Conservation (phyloP, 2,113 vertebrate genomes). For the Xiphophorus couchianus region DNA sequence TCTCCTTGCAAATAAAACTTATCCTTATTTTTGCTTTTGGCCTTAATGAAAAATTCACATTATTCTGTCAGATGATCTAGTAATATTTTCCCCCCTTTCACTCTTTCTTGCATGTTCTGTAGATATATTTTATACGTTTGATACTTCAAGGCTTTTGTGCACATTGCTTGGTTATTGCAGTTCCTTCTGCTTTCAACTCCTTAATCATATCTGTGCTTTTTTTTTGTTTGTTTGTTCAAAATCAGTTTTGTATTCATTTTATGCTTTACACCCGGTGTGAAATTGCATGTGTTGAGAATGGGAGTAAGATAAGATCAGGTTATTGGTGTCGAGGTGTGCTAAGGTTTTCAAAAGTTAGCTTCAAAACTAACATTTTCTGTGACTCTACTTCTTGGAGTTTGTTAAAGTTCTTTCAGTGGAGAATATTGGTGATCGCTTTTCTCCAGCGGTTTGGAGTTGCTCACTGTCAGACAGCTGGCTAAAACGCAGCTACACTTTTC, state of each 20-base stretch:
- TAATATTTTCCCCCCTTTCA: neutral
- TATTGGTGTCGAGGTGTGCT: neutral
- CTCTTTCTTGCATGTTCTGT: constrained; percentile 2
- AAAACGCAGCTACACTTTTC: neutral
- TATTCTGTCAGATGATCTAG: neutral
- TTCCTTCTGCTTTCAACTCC: neutral
- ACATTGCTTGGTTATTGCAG: neutral
- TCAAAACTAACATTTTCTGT: no score
- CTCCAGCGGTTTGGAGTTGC: no score
- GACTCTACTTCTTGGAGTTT: no score
- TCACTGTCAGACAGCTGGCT: neutral
- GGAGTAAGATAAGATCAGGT: neutral
- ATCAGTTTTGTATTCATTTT: no score
- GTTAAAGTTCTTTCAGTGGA: no score
- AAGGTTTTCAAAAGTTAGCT: no score
- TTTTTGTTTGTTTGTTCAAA: no score
- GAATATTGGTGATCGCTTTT: neutral
- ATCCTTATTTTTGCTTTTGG: neutral
- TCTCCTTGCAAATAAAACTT: constrained; percentile 24
- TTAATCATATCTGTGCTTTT: constrained; percentile 3
- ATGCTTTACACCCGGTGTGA: no score
- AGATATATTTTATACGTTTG: constrained; percentile 19
- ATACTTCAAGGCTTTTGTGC: constrained; percentile 20
- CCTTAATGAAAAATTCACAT: constrained; percentile 37
- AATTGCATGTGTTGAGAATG: no score